Base-by-base conservation (phyloP, 2,888 invertebrate species). In the Ophraella communa region DNA sequence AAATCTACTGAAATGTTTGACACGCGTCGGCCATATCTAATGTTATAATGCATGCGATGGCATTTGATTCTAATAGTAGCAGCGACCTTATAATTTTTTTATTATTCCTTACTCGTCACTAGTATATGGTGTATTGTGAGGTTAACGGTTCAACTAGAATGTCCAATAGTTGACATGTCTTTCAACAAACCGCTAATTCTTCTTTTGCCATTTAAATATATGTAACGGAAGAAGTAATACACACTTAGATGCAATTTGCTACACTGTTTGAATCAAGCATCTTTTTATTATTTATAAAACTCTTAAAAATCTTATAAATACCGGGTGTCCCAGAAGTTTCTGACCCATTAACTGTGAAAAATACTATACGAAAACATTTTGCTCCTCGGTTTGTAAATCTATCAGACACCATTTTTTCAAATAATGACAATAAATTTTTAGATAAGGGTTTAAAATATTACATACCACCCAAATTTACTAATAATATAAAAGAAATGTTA, bases 1-100 rank as follows among this genome's bases (percentile, higher is more conserved):
- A 14, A 23, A 47, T 47, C 47, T 47, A 4, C 11, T n/a, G 47
- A 47, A 47, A 23, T 47, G n/a, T 47, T 14, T 7, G 17, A 21
- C 47, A 47, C 17, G 23, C 47, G 47, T 11, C 47, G 47, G 47
- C 47, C 47, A 47, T 47, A 47, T 47, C 17, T 47, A 47, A 47
- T 47, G 21, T 11, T 23, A 23, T 21, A n/a, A n/a, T 20, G n/a
- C n/a, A 47, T 47, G n/a, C 47, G 23, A 47, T 47, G 23, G 23
- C 47, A 23, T 47, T 47, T 23, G 23, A n/a, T 47, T 47, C 21
- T 23, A 23, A 39, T 39, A 17, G 17, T 39, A 30, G 7, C 11
- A 10, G 8, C 5, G 30, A 30, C 30, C 30, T 30, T 42, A 21
- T 21, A 11, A 8, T 20, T 45, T 45, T 45, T 51, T 51, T 51